Evolutionary conservation across 92 coral and sea anemone genomes (phyloP), one percentile per base, ranked within the genome.

Genomic region (Porites evermanni): DNA sequence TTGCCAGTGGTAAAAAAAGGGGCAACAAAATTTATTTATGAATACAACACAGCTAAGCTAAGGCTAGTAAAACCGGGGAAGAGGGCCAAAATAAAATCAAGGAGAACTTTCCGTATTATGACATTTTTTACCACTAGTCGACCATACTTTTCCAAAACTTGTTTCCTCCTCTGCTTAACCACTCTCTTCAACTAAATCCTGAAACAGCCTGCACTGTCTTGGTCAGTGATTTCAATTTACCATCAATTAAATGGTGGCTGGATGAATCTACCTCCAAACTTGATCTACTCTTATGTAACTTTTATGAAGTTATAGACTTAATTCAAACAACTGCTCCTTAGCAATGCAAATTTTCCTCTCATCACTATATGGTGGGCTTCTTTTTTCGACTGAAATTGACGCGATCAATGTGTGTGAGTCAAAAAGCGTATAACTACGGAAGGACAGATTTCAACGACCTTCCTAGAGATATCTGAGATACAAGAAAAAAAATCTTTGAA

Each of bases 61-160:
- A 70, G 75, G 54, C 86, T 71, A 38, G 80, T 67, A 79, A 56
- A 50, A 83, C 89, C 24, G 91, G 94, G 2, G 91, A 91, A 84
- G 91, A 82, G 64, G 90, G 90, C 64, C 68, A 81, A 51, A 90
- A 80, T 52, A 80, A 80, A 59, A 80, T 90, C 56, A 87, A 88
- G 79, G 89, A 83, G 53, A 63, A 29, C 72, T 91, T 88, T 64
- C 89, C 91, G 12, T 91, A 69, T 70, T 81, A 75, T 64, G 79
- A 79, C 69, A 58, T 72, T 19, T 82, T 87, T 10, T 67, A 86
- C 72, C 69, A 90, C n/a, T n/a, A n/a, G n/a, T n/a, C n/a, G 21
- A 21, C 21, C 21, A 21, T 21, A 21, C 21, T n/a, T n/a, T n/a
- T n/a, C n/a, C n/a, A n/a, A n/a, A n/a, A n/a, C n/a, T n/a, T n/a